phyloP scores from a whole-genome alignment of 2,113 vertebrate species.

The Lepus europaeus region DNA sequence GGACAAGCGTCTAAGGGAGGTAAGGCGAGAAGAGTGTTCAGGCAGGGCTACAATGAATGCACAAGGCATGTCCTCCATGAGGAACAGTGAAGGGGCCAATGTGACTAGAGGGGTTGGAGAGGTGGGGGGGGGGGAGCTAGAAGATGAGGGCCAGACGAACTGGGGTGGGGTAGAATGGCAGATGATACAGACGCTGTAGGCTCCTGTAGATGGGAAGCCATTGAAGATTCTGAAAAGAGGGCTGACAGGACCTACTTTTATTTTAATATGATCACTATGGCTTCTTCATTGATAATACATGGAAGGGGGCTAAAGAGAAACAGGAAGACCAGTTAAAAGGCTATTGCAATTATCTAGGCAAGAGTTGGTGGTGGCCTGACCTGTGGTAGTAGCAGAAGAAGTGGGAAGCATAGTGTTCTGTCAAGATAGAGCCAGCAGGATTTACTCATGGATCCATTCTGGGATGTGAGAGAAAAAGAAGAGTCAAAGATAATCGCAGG shows the following conservation, averaged over 20 bases:
- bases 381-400: not conserved
- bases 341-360: not conserved
- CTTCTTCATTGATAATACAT: not conserved
- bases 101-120: not conserved
- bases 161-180: not conserved
- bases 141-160: not conserved
- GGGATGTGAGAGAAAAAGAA: not conserved
- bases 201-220: not conserved
- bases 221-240: not conserved
- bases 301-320: not conserved
- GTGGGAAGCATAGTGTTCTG: not conserved
- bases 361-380: not conserved
- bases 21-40: not conserved
- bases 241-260: not conserved
- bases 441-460: not conserved
- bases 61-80: not conserved
- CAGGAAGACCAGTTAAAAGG: not conserved
- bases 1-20: not conserved
- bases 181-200: not conserved
- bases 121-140: not conserved
- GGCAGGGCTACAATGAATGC: not conserved
- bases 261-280: not conserved
- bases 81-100: not conserved
- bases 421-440: not conserved
- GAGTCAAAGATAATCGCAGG: not conserved